These are phyloP conservation scores for Sprattus sprattus DNA, from an alignment of 2,113 vertebrate genomes.

Conservation along the genomic window DNA sequence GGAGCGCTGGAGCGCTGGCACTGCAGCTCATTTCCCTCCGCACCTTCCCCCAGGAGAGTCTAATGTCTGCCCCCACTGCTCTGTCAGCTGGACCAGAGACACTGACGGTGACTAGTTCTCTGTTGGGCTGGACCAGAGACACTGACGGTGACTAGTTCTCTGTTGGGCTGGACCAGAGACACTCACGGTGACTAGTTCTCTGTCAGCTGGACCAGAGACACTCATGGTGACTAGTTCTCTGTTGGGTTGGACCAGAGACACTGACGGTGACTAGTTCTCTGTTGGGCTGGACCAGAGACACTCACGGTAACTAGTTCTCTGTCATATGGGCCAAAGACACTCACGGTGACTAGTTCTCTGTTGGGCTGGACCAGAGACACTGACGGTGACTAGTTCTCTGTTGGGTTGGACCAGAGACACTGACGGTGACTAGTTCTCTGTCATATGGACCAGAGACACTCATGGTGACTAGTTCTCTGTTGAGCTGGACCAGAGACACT, in stretches of 20 bases:
- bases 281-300: not conserved
- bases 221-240: not conserved
- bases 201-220: not conserved
- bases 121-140: not conserved
- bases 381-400: too few relatives aligned
- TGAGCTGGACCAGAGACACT: too few relatives aligned
- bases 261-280: not conserved
- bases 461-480: too few relatives aligned
- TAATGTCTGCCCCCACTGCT: not conserved
- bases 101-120: not conserved
- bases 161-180: not conserved
- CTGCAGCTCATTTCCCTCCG: slow-evolving; percentile 21
- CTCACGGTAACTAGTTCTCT: not conserved
- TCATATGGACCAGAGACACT: too few relatives aligned
- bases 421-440: too few relatives aligned
- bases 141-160: not conserved
- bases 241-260: not conserved
- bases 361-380: too few relatives aligned
- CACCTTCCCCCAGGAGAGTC: not conserved
- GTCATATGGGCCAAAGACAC: not conserved
- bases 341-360: too few relatives aligned
- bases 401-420: too few relatives aligned
- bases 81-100: not conserved
- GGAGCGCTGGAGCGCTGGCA: not conserved
- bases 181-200: not conserved